Base-by-base conservation (phyloP, 2,113 vertebrate genomes). In the Triplophysa dalaica region DNA sequence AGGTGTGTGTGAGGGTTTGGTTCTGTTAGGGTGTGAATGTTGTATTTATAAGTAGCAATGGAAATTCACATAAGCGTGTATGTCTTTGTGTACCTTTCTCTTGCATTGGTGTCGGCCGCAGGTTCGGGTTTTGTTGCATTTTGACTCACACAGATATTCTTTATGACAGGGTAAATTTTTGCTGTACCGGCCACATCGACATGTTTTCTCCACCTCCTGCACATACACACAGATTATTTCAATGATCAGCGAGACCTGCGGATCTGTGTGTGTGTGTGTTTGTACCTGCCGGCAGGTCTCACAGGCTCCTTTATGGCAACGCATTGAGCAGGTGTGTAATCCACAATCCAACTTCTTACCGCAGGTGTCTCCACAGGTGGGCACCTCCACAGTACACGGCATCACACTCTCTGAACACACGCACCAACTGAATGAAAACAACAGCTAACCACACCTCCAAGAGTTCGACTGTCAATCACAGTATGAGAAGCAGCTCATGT, bases 141-240 rank as follows among this genome's bases (percentile, higher is more conserved):
- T 98, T 13, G 95, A 94, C 87, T 99, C 98, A 82, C 98, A 99
- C 22, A 98, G 84, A 52, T 98, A 98, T n/a, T 94, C 92, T 82
- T 95, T 98, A 78, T 97, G 96, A 78, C 98, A 99, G 0, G 97
- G 90, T 94, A 97, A 93, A 78, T 86, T 78, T 68, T 92, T 96
- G 24, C 90, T 93, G 88, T 99, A 94, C 61, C 94, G 95, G 0
- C 95, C 97, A 92, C 98, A 99, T 16, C 98, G 92, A 86, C 98
- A 99, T 14, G 94, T 95, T 26, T 95, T 98, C 83, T 98, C 96
- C 80, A 99, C 96, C 87, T 97, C 97, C 97, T 99, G 72, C 48
- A 67, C 70, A 79, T 17, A 77, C 66, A 74, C 26, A 84, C 52
- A 70, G 19, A 11, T 58, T 8, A 56, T 14, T 9, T 8, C 48